Conservation (phyloP, 2,113 vertebrate species). For the Poeciliopsis retropinna region DNA sequence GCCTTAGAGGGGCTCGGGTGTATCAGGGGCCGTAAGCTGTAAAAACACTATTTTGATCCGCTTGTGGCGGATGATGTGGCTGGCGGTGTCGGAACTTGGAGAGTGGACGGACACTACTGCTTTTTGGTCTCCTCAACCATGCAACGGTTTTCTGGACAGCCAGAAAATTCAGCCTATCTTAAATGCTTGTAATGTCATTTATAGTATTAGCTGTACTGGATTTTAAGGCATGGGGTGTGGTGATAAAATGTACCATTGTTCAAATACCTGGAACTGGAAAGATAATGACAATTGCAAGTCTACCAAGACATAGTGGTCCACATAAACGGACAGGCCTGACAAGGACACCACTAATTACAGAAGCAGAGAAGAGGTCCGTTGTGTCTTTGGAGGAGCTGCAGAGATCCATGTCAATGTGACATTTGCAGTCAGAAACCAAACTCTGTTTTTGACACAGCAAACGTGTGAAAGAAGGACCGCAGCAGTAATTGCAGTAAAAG, state of each 20-base stretch:
- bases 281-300: background rate
- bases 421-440: too few relatives aligned
- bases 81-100: background rate
- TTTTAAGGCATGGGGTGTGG: background rate
- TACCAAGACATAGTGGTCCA: background rate
- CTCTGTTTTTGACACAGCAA: too few relatives aligned
- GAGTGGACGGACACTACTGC: background rate
- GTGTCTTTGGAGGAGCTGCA: too few relatives aligned
- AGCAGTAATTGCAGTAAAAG: too few relatives aligned
- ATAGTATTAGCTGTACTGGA: background rate
- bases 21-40: constrained; percentile 28
- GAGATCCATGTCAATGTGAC: background rate
- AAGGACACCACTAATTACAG: background rate
- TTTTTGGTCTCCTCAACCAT: background rate
- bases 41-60: background rate
- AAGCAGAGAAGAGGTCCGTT: background rate
- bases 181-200: too few relatives aligned
- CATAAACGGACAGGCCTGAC: background rate
- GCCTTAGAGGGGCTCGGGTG: constrained; percentile 42
- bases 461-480: too few relatives aligned
- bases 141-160: too few relatives aligned
- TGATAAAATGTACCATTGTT: background rate
- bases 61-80: background rate
- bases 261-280: background rate
- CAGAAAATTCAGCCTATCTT: too few relatives aligned